Evolutionary conservation across 2,888 invertebrate genomes (phyloP), one percentile per base, ranked within the genome.

Genomic region (Tupiocoris notatus): DNA sequence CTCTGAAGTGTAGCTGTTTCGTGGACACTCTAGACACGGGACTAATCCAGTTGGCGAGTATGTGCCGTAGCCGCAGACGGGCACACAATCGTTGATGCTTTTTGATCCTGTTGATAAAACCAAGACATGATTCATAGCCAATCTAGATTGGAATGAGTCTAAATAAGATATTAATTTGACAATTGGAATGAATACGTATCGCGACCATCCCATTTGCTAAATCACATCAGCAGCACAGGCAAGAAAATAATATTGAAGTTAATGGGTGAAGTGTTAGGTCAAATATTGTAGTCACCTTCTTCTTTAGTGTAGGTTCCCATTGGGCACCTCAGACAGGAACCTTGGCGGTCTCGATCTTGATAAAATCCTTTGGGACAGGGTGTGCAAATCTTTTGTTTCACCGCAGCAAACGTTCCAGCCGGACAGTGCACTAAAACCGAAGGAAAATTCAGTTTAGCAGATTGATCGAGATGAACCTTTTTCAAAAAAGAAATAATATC

Each of bases 11-110:
- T 91, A 97, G 79, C 95, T 95, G 82, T 96, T 95, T 80, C 94
- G 88, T 1, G 96, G 94, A 85, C 98, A 98, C 84, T 96, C 95
- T 77, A 95, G 86, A 83, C 98, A 98, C 20, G 96, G 94, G 2
- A 95, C 95, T 81, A 97, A 87, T 63, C 96, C 96, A 17, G 95
- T 96, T 62, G 95, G 95, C 0, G 96, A 96, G 84, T 95, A 97
- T 21, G 96, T 97, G 77, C 98, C 98, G 82, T 92, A 96, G 20
- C 97, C 97, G 83, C 97, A 98, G 12, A 96, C 96, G 0, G 97
- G 96, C 70, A 96, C 88, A 82, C 96, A 96, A 81, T 95, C 95
- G 77, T 89, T 88, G 58, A 94, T 86, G 75, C 91, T 90, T 84
- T 96, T 96, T 0, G 94, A 94, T 21, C 94, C 73, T 73, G 63